Conservation (phyloP, 2,797 vertebrate genomes). For the Mergus octosetaceus region DNA sequence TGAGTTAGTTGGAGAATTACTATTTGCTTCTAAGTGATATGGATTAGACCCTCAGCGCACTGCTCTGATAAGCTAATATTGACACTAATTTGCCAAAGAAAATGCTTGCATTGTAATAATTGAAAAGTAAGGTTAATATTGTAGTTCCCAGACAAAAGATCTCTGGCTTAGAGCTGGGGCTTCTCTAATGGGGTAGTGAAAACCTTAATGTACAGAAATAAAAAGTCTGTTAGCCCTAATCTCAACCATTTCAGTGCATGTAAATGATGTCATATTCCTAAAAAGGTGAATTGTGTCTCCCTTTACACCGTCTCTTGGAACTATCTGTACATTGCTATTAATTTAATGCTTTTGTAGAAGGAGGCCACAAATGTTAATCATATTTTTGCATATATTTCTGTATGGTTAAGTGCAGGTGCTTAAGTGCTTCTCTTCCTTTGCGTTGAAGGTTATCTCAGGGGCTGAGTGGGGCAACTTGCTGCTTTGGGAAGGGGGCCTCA, state of each 20-base stretch:
- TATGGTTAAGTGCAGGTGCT: neutral
- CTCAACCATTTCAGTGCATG: neutral
- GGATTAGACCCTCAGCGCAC: neutral
- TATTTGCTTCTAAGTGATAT: neutral
- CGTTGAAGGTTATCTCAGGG: slow-evolving; percentile 89
- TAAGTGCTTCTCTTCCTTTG: neutral
- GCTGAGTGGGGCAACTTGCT: slow-evolving; percentile 95
- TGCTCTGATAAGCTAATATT: neutral
- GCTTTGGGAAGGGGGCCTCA: slow-evolving; percentile 90
- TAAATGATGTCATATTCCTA: neutral
- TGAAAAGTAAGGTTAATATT: neutral
- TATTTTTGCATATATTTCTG: neutral
- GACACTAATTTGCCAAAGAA: neutral
- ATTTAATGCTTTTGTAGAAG: neutral
- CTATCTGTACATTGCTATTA: neutral
- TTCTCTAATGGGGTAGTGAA: neutral
- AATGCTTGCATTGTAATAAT: neutral
- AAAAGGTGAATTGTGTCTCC: neutral
- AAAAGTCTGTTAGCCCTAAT: neutral
- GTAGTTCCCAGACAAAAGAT: neutral
- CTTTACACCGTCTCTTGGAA: neutral
- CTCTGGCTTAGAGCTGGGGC: neutral
- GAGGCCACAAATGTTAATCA: neutral
- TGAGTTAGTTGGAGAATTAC: neutral
- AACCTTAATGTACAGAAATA: neutral